Percentiles rank a stretch among this genome's conserved stretches.
Conservation (phyloP, 2,113 vertebrate species). For the Serilophus lunatus region DNA sequence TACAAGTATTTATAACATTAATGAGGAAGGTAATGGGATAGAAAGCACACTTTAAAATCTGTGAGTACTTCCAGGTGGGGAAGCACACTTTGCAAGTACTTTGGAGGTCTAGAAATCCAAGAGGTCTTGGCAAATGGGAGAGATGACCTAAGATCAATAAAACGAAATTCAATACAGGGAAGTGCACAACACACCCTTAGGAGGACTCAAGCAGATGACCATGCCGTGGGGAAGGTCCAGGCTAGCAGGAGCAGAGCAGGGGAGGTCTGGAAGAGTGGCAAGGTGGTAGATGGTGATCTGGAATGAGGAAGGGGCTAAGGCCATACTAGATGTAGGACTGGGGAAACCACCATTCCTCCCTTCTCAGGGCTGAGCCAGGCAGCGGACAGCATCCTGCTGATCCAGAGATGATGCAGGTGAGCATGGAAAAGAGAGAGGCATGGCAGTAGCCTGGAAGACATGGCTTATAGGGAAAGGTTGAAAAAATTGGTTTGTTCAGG, state of each 20-base stretch:
- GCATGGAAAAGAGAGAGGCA: background rate
- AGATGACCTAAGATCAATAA: background rate
- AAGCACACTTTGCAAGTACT: constrained; percentile 8
- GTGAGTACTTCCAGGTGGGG: background rate
- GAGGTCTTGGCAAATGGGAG: background rate
- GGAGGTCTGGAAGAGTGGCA: fast-evolving
- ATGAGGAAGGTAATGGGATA: background rate
- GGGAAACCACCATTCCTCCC: background rate
- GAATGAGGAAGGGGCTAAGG: background rate
- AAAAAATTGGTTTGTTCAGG: background rate
- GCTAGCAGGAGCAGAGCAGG: background rate
- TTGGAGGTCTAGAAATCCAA: constrained; percentile 15
- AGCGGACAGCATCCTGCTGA: fast-evolving
- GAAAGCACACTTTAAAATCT: background rate
- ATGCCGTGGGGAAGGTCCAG: background rate
- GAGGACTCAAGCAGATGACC: background rate
- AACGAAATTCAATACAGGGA: background rate
- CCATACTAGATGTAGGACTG: background rate
- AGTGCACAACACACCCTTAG: background rate
- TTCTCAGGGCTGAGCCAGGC: background rate
- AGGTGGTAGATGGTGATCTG: background rate
- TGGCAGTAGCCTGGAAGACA: background rate
- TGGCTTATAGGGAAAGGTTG: background rate
- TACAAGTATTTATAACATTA: background rate
- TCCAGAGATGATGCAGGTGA: background rate